A percentile compares a stretch with the other conserved stretches of the same genome.
Conservation (phyloP, 2,797 vertebrate species). For the Botia almorhae region DNA sequence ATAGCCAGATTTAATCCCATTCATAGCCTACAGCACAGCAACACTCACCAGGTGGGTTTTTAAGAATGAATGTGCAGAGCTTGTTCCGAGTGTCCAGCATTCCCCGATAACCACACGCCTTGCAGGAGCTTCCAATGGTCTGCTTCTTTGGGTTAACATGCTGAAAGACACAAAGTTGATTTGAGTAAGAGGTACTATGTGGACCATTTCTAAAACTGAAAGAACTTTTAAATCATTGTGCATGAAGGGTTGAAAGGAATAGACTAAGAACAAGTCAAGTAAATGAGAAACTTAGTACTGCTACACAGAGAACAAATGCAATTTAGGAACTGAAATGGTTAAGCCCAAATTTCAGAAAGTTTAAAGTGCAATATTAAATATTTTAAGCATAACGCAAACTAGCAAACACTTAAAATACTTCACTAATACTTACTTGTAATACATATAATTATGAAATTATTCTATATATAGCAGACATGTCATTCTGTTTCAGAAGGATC, state of each 20-base stretch:
- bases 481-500: background rate
- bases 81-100: slow-evolving; percentile 99
- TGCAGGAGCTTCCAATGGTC: slow-evolving; percentile 98
- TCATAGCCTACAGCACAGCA: background rate
- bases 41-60: slow-evolving; percentile 97
- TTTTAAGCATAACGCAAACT: background rate
- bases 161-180: slow-evolving; percentile 67
- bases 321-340: background rate
- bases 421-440: background rate
- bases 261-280: background rate
- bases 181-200: background rate
- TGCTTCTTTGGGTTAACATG: slow-evolving; percentile 99
- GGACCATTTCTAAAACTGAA: background rate
- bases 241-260: background rate
- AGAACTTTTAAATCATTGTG: background rate
- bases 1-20: background rate
- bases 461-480: background rate
- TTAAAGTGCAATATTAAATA: background rate
- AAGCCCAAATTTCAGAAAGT: background rate
- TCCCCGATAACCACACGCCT: slow-evolving; percentile 98
- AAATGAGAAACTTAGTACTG: background rate
- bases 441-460: background rate
- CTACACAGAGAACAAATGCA: too few relatives aligned
- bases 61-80: slow-evolving; percentile 99
- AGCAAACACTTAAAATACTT: background rate